A percentile compares a stretch with the other conserved stretches of the same genome.
Conservation (phyloP, 2,888 invertebrate species). For the Caenorhabditis auriculariae region DNA sequence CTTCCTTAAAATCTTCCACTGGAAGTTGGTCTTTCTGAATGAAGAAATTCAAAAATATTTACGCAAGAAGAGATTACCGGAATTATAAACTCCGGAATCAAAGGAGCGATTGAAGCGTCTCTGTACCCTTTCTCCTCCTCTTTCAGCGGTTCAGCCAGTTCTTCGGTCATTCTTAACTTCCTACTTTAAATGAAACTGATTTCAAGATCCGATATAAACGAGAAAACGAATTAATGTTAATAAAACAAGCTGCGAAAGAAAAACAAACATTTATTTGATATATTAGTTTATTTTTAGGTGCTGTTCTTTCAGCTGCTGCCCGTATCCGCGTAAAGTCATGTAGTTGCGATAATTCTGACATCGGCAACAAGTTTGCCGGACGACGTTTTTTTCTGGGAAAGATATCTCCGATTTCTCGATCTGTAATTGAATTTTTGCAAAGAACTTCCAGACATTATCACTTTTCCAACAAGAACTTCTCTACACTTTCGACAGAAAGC, state of each 20-base stretch:
- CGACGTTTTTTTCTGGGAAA: constrained; percentile 8
- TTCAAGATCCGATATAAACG: too few species aligned
- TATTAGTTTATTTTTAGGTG: too few species aligned
- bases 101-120: too few species aligned
- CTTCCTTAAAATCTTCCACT: constrained; percentile 11
- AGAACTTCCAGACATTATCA: neutral
- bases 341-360: constrained; percentile 21
- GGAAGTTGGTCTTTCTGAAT: neutral
- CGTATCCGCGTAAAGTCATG: constrained; percentile 23
- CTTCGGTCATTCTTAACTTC: too few species aligned
- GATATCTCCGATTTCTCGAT: constrained; percentile 12
- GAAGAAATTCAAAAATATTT: neutral
- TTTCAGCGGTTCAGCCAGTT: neutral
- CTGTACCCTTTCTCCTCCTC: too few species aligned
- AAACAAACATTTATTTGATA: too few species aligned
- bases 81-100: too few species aligned
- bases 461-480: constrained; percentile 36
- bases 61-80: too few species aligned
- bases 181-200: too few species aligned
- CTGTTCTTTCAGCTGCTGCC: constrained; percentile 13
- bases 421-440: constrained; percentile 4
- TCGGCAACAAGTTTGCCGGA: constrained; percentile 21
- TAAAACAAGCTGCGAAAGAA: too few species aligned
- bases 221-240: too few species aligned
- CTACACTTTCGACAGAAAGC: constrained; percentile 46